A percentile compares a stretch with the other conserved stretches of the same genome.
Evolutionary conservation across 2,113 vertebrate genomes (phyloP).

Genomic region (Archocentrus centrarchus): DNA sequence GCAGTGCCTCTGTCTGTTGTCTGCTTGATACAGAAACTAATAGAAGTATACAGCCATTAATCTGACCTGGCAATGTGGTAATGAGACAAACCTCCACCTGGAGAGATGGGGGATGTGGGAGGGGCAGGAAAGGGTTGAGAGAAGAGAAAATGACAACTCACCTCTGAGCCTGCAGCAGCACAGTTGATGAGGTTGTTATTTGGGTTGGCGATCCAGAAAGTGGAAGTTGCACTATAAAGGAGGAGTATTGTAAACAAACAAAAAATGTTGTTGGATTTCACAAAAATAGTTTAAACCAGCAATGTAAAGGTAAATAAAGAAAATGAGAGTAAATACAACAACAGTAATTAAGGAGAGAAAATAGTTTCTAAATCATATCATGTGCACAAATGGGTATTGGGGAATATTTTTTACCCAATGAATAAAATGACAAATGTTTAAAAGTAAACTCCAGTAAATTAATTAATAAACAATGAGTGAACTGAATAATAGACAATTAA

Average conservation of each 20-base stretch:
- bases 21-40: slow-evolving; percentile 41
- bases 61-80: slow-evolving; percentile 56
- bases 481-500: too few species aligned
- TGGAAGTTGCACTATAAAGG: slow-evolving; percentile 89
- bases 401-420: too few species aligned
- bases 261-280: slow-evolving; percentile 32
- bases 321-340: too few species aligned
- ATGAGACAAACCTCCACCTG: slow-evolving; percentile 48
- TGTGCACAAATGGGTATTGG: background rate
- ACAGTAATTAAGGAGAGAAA: background rate
- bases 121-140: background rate
- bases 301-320: background rate
- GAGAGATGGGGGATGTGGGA: background rate
- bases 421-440: too few species aligned
- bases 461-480: too few species aligned
- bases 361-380: background rate
- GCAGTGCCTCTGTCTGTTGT: slow-evolving; percentile 31
- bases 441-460: too few species aligned
- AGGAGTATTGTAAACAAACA: slow-evolving; percentile 32
- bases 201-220: slow-evolving; percentile 99
- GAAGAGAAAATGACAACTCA: slow-evolving; percentile 70
- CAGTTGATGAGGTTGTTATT: slow-evolving; percentile 98
- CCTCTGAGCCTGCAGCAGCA: slow-evolving; percentile 95
- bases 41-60: slow-evolving; percentile 62
- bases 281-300: background rate